Evolutionary conservation across 2,888 invertebrate genomes (phyloP).

Genomic region (Abscondita cerata): DNA sequence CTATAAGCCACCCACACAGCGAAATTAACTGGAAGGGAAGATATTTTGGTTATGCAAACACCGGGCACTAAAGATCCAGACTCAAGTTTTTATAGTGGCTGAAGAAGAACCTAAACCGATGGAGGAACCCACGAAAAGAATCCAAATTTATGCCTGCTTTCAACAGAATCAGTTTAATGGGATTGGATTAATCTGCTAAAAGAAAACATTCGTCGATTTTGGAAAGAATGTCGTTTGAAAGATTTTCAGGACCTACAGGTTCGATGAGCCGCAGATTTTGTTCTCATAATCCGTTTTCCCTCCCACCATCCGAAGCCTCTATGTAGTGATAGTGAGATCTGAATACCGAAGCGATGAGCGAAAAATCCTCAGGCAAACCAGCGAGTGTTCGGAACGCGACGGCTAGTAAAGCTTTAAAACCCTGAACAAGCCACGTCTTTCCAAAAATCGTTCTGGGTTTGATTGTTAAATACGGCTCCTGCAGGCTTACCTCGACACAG

Average conservation of each 20-base stretch:
- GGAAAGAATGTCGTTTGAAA: slow-evolving; percentile 54
- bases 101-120: slow-evolving; percentile 43
- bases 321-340: slow-evolving; percentile 40
- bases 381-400: slow-evolving; percentile 44
- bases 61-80: slow-evolving; percentile 53
- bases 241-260: slow-evolving; percentile 56
- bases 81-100: slow-evolving; percentile 48
- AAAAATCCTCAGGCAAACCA: slow-evolving; percentile 47
- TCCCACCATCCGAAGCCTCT: slow-evolving; percentile 18
- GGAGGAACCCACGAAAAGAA: slow-evolving; percentile 55
- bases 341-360: slow-evolving; percentile 49
- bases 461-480: slow-evolving; percentile 73
- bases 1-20: neutral
- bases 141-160: slow-evolving; percentile 56
- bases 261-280: slow-evolving; percentile 55
- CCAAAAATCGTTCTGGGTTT: slow-evolving; percentile 85
- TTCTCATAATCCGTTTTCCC: slow-evolving; percentile 50
- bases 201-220: slow-evolving; percentile 56
- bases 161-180: slow-evolving; percentile 55
- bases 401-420: slow-evolving; percentile 51
- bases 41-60: slow-evolving; percentile 54
- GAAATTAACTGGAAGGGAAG: slow-evolving; percentile 53
- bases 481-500: slow-evolving; percentile 69
- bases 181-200: slow-evolving; percentile 55
- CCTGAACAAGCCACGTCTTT: slow-evolving; percentile 77